Conservation (phyloP, 2,888 invertebrate species). For the Cataglyphis livida region DNA sequence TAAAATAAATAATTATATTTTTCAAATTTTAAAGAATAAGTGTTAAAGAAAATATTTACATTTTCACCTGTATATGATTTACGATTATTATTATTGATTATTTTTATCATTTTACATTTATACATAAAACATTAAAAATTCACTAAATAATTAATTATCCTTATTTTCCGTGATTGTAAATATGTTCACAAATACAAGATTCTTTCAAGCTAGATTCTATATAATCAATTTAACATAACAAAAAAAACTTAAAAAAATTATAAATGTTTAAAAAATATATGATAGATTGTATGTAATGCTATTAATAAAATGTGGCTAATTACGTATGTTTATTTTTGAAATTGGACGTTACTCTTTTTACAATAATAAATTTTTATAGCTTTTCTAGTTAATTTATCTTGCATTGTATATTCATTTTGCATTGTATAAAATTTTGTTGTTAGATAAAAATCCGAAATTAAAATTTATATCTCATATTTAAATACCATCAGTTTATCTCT, state of each 20-base stretch:
- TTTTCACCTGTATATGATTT: background rate
- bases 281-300: background rate
- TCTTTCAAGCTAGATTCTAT: background rate
- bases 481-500: background rate
- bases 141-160: background rate
- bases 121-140: background rate
- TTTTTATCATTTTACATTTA: background rate
- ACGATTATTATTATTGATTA: background rate
- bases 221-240: background rate
- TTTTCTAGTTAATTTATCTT: background rate
- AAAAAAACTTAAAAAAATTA: background rate
- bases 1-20: background rate
- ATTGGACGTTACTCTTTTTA: background rate
- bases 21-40: background rate
- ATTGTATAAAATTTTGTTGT: background rate
- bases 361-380: constrained; percentile 9
- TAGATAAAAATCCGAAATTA: constrained; percentile 11
- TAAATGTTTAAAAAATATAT: constrained; percentile 20
- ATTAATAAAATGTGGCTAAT: constrained; percentile 1
- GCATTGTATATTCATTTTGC: too few species aligned
- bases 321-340: background rate
- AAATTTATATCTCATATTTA: constrained; percentile 12
- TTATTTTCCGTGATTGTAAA: background rate
- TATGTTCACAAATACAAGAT: background rate
- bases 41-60: background rate